Evolutionary conservation across 2,797 vertebrate genomes (phyloP), one percentile per base, ranked within the genome.

Genomic region (Choloepus didactylus): DNA sequence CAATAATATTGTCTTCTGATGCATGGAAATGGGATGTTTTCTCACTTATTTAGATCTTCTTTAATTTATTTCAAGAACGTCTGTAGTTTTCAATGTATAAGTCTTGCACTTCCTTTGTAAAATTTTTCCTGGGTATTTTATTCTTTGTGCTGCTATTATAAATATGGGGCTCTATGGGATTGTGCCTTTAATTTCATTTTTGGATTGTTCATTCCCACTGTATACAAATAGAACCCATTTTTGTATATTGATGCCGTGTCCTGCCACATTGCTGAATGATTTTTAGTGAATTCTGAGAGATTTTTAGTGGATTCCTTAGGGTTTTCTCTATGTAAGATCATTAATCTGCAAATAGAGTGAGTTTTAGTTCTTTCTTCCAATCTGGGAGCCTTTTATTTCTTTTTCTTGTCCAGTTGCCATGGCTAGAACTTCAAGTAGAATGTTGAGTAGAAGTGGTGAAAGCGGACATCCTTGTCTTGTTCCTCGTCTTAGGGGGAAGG

Each of bases 21-120:
- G 14, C 6, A 3, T 4, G 25, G 2, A 25, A 21, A 0, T 1
- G 0, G 6, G 35, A 2, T 1, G 19, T 3, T 15, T 14, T 6
- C 35, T 7, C 10, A 0, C 18, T 9, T 49, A 49, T 49, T 49
- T 49, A 49, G 15, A 62, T 1, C 6, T 49, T 2, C 31, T 35
- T 23, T 11, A 1, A 5, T 21, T 59, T 31, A 41, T 66, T 64
- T n/a, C 3, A 56, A 19, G 3, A 1, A 3, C 0, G 35, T 11
- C 16, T 46, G 6, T 19, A 0, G 8, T 3, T 54, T 49, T 25
- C 18, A 21, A 38, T 4, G 49, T 1, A 5, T 41, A 3, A 9
- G n/a, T 2, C n/a, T 70, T 31, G 5, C 0, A 0, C 16, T 73
- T 41, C 54, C 23, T 64, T 16, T 4, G 18, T 21, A 29, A 8